Conservation (phyloP, 2,113 vertebrate genomes). For the Carassius carassius region DNA sequence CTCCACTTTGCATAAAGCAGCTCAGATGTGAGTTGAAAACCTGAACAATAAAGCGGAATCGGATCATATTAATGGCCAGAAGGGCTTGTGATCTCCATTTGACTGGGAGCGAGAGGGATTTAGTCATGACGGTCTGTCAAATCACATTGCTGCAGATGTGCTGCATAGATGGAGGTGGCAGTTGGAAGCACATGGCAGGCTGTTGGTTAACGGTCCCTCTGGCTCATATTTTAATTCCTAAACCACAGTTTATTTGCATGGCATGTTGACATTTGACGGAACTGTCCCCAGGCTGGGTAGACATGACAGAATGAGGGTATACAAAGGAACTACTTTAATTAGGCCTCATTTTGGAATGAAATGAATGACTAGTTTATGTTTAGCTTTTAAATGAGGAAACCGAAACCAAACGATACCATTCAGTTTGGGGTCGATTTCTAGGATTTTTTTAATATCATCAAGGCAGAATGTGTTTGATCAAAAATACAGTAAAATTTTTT, state of each 20-base stretch:
- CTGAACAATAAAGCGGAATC: slow-evolving; percentile 3
- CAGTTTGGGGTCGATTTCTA: no score
- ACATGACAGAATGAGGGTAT: slow-evolving; percentile 56
- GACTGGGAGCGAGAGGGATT: slow-evolving; percentile 35
- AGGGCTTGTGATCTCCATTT: slow-evolving; percentile 47
- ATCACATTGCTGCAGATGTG: slow-evolving; percentile 40
- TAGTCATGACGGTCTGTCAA: slow-evolving; percentile 42
- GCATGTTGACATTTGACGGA: slow-evolving; percentile 62
- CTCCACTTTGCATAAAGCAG: slow-evolving; percentile 52
- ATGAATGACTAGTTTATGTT: neutral
- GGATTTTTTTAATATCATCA: neutral
- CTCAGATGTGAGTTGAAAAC: slow-evolving; percentile 38
- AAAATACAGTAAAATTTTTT: neutral
- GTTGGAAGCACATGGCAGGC: slow-evolving; percentile 20
- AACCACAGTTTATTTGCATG: slow-evolving; percentile 68
- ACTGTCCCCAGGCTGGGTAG: slow-evolving; percentile 57
- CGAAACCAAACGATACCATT: neutral
- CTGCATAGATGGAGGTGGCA: slow-evolving; percentile 50
- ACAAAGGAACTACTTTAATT: slow-evolving; percentile 50
- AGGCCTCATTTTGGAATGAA: neutral
- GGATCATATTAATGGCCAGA: slow-evolving; percentile 33
- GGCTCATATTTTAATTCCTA: slow-evolving; percentile 44
- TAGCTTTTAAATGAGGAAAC: neutral
- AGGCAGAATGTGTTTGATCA: neutral
- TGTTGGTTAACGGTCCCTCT: slow-evolving; percentile 7